phyloP scores from a whole-genome alignment of 2,797 vertebrate genomes.

The Euphonia xanthogaster region DNA sequence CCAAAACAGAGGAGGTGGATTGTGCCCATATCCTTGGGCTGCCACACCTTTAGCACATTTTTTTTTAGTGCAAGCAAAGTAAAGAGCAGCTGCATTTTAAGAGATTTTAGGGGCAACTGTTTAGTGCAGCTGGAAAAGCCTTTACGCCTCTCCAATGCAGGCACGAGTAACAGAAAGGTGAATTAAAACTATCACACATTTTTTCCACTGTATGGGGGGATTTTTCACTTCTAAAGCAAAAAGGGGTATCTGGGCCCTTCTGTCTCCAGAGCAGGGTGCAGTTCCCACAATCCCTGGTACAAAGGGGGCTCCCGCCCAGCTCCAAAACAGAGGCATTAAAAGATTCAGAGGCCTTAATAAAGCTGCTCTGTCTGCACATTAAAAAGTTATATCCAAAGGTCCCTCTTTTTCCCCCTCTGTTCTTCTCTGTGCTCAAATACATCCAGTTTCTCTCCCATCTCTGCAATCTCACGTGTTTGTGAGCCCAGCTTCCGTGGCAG shows the following conservation, averaged over 20 bases:
- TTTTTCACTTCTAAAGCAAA: not conserved
- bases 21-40: not conserved
- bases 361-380: not conserved
- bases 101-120: not conserved
- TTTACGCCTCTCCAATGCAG: not conserved
- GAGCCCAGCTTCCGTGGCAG: not conserved
- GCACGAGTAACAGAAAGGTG: not conserved
- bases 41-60: not conserved
- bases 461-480: not conserved
- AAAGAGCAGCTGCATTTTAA: not conserved
- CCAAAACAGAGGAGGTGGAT: not conserved
- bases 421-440: not conserved
- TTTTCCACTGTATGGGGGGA: not conserved
- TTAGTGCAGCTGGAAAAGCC: not conserved
- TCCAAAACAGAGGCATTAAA: not conserved
- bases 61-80: not conserved
- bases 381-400: not conserved
- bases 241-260: not conserved
- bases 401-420: rapidly evolving
- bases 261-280: not conserved
- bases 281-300: not conserved
- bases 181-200: not conserved
- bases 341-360: not conserved
- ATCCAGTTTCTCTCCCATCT: not conserved
- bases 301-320: not conserved